Conservation (phyloP, 2,113 vertebrate genomes). For the Nicator chloris region DNA sequence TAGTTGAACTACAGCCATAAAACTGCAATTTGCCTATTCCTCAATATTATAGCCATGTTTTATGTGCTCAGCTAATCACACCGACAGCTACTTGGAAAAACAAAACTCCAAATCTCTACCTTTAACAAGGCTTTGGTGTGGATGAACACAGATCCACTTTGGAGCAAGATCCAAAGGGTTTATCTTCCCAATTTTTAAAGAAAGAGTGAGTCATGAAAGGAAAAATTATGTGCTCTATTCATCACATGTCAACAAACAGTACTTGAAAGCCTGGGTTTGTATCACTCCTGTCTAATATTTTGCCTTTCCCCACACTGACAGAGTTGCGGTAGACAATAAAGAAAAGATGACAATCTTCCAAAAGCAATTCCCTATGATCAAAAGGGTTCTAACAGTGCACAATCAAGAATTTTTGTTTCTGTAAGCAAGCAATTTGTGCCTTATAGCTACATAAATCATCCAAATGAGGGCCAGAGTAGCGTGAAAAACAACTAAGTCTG, state of each 20-base stretch:
- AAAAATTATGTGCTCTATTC: background rate
- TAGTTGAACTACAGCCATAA: background rate
- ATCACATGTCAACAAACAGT: background rate
- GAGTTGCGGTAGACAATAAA: background rate
- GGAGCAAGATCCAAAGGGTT: background rate
- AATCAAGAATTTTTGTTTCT: background rate
- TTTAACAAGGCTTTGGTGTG: background rate
- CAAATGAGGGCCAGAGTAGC: background rate
- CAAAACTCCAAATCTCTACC: background rate
- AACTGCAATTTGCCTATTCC: background rate
- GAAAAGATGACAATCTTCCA: constrained; percentile 22
- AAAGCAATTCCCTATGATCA: background rate
- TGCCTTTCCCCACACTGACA: background rate
- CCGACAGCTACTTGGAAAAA: background rate
- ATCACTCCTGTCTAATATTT: background rate
- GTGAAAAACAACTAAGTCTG: background rate
- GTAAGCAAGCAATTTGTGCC: background rate
- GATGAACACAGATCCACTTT: background rate
- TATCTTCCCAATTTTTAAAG: background rate
- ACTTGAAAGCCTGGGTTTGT: constrained; percentile 13
- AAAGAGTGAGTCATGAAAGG: background rate
- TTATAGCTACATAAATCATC: background rate
- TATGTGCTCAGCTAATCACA: background rate
- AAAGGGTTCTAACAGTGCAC: background rate
- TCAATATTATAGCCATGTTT: background rate